phyloP scores from a whole-genome alignment of 2,888 invertebrate species.

The Timema cristinae region DNA sequence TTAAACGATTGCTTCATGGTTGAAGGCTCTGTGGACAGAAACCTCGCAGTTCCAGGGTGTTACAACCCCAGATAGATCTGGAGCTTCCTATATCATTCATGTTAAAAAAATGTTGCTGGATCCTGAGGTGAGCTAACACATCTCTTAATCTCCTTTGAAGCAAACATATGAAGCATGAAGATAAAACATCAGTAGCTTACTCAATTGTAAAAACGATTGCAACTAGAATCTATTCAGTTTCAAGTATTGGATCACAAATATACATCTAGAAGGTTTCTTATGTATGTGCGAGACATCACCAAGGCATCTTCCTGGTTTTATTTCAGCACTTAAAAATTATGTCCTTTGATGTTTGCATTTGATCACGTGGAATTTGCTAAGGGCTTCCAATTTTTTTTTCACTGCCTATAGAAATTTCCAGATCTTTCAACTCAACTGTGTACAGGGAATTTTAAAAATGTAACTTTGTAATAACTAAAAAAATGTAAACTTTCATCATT shows the following conservation, averaged over 20 bases:
- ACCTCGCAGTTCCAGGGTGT: not conserved
- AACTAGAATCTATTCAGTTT: not conserved
- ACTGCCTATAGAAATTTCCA: not conserved
- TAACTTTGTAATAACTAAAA: not conserved
- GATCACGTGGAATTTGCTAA: not conserved
- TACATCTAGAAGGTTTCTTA: not conserved
- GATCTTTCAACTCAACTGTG: not conserved
- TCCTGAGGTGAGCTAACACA: not conserved
- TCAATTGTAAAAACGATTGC: not conserved
- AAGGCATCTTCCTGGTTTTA: not conserved
- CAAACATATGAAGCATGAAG: constrained; percentile 3
- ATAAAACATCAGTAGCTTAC: not conserved
- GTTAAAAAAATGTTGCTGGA: not conserved
- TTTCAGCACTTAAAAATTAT: constrained; percentile 7
- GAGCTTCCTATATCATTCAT: not conserved
- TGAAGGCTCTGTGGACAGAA: constrained; percentile 6
- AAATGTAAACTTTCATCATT: not conserved
- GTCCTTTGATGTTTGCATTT: not conserved
- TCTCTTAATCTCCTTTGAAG: not conserved
- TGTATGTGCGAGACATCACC: not conserved
- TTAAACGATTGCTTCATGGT: not conserved
- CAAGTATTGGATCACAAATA: not conserved
- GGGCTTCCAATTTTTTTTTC: not conserved
- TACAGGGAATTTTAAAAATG: not conserved
- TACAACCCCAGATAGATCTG: constrained; percentile 6